phyloP scores from a whole-genome alignment of 2,113 vertebrate genomes.

The Platysteira castanea region DNA sequence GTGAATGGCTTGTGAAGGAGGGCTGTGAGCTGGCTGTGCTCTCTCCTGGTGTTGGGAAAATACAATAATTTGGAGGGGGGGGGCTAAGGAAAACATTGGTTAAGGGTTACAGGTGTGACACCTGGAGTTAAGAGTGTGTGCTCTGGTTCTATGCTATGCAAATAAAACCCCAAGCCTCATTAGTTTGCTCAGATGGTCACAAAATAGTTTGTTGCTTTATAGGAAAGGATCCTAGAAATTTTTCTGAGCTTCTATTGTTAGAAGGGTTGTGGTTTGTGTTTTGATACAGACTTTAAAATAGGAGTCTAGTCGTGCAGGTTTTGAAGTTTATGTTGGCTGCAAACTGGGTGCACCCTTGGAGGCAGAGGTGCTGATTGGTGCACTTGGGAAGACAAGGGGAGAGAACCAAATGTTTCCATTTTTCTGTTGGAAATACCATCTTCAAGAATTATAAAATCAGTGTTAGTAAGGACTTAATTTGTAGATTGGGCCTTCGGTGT shows the following conservation, averaged over 20 bases:
- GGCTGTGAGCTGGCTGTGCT: not conserved
- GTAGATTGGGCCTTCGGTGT: not conserved
- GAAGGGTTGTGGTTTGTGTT: not conserved
- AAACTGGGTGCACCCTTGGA: not conserved
- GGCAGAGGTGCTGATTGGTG: not conserved
- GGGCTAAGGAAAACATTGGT: accelerated
- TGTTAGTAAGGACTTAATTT: not conserved
- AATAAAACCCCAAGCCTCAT: not conserved
- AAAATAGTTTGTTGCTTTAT: not conserved
- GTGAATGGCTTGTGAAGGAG: not conserved
- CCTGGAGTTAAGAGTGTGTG: accelerated
- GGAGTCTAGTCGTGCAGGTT: accelerated
- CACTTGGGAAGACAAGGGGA: not conserved
- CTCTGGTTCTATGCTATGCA: not conserved
- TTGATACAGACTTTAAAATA: not conserved
- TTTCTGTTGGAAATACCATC: not conserved
- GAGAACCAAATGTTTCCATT: not conserved
- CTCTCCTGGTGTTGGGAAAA: not conserved
- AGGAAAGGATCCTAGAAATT: not conserved
- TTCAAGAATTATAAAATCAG: not conserved
- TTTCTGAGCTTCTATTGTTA: not conserved
- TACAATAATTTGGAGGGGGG: not conserved
- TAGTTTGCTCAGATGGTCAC: not conserved
- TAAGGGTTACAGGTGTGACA: not conserved
- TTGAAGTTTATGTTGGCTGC: not conserved